These are phyloP conservation scores for Nasonia longicornis DNA, from an alignment of 1,140 invertebrate species.

Conservation along the genomic window DNA sequence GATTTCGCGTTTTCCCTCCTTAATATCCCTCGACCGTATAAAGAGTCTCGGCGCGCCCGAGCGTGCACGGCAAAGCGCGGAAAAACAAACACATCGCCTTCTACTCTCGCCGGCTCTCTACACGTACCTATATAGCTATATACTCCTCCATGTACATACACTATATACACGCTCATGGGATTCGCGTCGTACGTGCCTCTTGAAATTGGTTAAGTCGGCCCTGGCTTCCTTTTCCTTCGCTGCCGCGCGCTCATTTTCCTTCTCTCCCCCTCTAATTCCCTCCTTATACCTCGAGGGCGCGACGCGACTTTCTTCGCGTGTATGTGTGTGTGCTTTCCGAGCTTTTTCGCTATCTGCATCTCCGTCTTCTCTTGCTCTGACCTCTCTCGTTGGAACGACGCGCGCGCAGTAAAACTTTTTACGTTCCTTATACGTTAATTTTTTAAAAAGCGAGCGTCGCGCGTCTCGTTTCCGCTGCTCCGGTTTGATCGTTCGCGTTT, in stretches of 20 bases:
- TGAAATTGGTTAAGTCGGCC: slow-evolving; percentile 62
- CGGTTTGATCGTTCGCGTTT: too few relatives aligned
- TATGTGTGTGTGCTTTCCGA: neutral
- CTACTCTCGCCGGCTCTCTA: neutral
- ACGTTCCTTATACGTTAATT: slow-evolving; percentile 24
- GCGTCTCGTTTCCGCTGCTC: neutral
- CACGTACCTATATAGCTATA: neutral
- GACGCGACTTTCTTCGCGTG: neutral
- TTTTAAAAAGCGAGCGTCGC: slow-evolving; percentile 6
- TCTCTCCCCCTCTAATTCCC: slow-evolving; percentile 43
- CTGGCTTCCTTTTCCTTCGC: slow-evolving; percentile 46
- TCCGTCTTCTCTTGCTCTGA: neutral
- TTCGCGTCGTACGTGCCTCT: slow-evolving; percentile 54
- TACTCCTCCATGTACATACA: neutral
- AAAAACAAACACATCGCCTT: slow-evolving; percentile 45
- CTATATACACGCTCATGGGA: slow-evolving; percentile 42
- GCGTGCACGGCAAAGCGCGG: slow-evolving; percentile 40
- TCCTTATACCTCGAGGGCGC: slow-evolving; percentile 36
- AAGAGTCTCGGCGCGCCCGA: slow-evolving; percentile 41
- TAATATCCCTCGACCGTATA: slow-evolving; percentile 44
- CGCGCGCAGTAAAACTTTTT: slow-evolving; percentile 32
- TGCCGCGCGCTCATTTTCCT: slow-evolving; percentile 37
- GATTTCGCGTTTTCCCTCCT: slow-evolving; percentile 45
- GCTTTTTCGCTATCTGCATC: slow-evolving; percentile 23
- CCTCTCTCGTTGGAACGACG: neutral